Evolutionary conservation across 2,113 vertebrate genomes (phyloP).

Genomic region (Macrotus californicus): DNA sequence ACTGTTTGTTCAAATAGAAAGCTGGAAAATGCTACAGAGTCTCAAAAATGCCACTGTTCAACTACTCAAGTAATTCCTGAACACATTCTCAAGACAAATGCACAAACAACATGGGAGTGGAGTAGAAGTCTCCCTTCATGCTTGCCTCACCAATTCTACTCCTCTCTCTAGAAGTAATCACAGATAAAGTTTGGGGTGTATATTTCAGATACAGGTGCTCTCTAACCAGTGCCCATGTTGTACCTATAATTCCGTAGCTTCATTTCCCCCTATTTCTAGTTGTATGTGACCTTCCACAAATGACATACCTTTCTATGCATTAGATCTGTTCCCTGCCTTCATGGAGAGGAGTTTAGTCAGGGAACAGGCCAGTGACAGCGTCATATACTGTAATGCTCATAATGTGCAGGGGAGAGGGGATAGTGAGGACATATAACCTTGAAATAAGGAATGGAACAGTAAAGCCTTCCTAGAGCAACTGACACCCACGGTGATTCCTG

Average conservation of each 20-base stretch:
- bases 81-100: not conserved
- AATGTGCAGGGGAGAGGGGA: not conserved
- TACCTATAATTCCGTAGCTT: not conserved
- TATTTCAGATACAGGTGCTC: not conserved
- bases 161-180: not conserved
- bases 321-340: not conserved
- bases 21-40: not conserved
- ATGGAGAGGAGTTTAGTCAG: not conserved
- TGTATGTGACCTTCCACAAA: not conserved
- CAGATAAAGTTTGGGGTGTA: not conserved
- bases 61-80: not conserved
- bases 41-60: not conserved
- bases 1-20: not conserved
- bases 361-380: not conserved
- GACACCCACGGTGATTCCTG: not conserved
- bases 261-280: not conserved
- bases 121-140: not conserved
- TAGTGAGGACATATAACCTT: not conserved
- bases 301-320: not conserved
- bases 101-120: not conserved
- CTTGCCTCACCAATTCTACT: not conserved
- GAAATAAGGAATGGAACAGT: not conserved
- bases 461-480: not conserved
- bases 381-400: not conserved
- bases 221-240: not conserved